These are phyloP conservation scores for Rhincodon typus DNA, from an alignment of 2,797 vertebrate species.

Conservation along the genomic window DNA sequence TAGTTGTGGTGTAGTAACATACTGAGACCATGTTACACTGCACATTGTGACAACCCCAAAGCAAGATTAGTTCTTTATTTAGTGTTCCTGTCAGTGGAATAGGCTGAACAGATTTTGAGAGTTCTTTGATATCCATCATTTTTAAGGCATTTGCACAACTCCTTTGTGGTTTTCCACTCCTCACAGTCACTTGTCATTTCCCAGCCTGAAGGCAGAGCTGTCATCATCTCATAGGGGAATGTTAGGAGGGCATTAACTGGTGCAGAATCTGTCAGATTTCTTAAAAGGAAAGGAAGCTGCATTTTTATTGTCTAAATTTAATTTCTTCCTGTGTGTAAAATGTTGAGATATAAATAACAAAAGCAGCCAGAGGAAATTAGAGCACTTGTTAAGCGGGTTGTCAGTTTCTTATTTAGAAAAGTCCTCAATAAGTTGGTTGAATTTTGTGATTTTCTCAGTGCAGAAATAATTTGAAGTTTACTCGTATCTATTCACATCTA, in stretches of 20 bases:
- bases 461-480: not conserved
- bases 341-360: constrained; percentile 13
- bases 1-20: not conserved
- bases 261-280: not conserved
- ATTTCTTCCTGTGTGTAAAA: not conserved
- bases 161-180: not conserved
- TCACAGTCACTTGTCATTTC: not conserved
- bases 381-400: not conserved
- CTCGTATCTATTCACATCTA: not conserved
- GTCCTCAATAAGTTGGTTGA: not conserved
- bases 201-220: not conserved
- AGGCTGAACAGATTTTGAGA: not conserved
- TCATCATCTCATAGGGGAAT: not conserved
- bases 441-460: not conserved
- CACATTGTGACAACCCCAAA: not conserved
- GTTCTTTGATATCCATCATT: not conserved
- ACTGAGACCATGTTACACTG: not conserved
- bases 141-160: not conserved
- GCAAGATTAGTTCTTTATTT: not conserved
- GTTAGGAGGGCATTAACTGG: not conserved
- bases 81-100: not conserved
- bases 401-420: not conserved
- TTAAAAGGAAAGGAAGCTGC: not conserved
- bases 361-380: not conserved
- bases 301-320: not conserved